A percentile compares a stretch with the other conserved stretches of the same genome.
Evolutionary conservation across 1,140 invertebrate species (phyloP).

Genomic region (Cherax quadricarinatus): DNA sequence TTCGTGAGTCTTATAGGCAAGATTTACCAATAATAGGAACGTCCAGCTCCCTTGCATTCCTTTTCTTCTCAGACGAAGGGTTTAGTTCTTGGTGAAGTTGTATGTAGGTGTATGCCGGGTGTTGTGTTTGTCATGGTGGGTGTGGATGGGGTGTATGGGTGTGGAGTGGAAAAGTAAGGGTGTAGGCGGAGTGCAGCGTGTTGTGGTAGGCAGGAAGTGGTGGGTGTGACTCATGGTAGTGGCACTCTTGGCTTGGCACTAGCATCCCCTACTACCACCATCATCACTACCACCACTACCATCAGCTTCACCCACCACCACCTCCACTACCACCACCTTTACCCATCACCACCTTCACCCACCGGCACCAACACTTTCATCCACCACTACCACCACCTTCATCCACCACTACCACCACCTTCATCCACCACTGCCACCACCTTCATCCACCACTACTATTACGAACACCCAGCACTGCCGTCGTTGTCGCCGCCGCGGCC

Average conservation of each 20-base stretch:
- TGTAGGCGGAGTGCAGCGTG: neutral
- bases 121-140: neutral
- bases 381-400: neutral
- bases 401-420: neutral
- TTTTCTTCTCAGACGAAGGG: no score
- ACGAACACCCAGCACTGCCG: neutral
- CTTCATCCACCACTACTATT: neutral
- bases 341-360: neutral
- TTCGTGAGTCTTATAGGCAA: no score
- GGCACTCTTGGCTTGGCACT: conserved; percentile 63
- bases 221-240: conserved; percentile 47
- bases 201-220: conserved; percentile 52
- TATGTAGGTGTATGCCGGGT: neutral
- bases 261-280: conserved; percentile 19
- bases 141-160: neutral
- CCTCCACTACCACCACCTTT: neutral
- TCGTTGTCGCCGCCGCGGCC: neutral
- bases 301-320: no score
- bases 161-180: neutral
- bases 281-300: conserved; percentile 1
- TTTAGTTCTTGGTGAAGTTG: no score
- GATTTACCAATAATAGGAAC: no score
- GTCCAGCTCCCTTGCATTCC: no score
- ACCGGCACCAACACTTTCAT: neutral
- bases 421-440: neutral